Conservation (phyloP, 2,888 invertebrate species). For the Coleophora flavipennella region DNA sequence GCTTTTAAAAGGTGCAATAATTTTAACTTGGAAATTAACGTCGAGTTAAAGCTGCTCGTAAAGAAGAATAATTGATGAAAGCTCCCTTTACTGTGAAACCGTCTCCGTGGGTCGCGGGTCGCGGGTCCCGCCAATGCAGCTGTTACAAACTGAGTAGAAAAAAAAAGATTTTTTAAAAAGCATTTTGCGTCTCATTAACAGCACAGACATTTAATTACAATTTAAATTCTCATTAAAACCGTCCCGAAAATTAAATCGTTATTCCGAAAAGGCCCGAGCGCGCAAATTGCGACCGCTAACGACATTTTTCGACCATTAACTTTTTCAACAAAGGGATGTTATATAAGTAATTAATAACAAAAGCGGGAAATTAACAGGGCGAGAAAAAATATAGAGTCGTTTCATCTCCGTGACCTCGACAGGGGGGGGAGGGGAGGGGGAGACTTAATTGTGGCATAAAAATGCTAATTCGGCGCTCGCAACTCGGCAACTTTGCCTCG, state of each 20-base stretch:
- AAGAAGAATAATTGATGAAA: no score
- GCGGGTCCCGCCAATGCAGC: no score
- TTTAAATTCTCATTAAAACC: no score
- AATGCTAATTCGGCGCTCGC: slow-evolving; percentile 29
- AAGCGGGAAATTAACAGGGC: slow-evolving; percentile 17
- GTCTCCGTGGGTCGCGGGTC: no score
- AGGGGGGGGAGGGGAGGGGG: background rate
- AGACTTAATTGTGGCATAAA: slow-evolving; percentile 32
- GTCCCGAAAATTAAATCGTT: no score
- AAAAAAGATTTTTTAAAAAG: no score
- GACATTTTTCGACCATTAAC: background rate
- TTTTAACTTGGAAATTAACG: no score
- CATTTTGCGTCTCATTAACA: no score
- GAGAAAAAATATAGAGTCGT: slow-evolving; percentile 17
- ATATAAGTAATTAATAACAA: slow-evolving; percentile 5
- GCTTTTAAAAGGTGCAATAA: background rate
- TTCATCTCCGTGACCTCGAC: slow-evolving; percentile 11
- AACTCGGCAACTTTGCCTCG: background rate
- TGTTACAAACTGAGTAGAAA: no score
- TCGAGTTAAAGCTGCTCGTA: no score
- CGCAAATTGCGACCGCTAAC: background rate
- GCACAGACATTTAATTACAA: no score
- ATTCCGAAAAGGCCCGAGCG: background rate
- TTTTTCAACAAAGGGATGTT: slow-evolving; percentile 4
- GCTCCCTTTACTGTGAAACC: no score